Base-by-base conservation (phyloP, 2,888 invertebrate species). In the Steinernema scapterisci region DNA sequence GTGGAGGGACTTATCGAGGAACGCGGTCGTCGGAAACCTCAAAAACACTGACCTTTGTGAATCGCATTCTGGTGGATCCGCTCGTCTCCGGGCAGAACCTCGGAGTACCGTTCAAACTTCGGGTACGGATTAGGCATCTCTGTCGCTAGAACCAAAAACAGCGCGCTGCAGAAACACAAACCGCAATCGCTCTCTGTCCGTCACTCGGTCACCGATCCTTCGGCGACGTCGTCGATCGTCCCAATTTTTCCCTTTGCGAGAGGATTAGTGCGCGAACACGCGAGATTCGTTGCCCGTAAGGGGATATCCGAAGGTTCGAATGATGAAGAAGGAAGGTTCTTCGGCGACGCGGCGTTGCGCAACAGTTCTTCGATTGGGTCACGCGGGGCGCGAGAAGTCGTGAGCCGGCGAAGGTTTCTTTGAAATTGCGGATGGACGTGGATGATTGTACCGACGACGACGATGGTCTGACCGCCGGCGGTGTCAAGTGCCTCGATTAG, bases 31-130 rank as follows among this genome's bases (percentile, higher is more conserved):
- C n/a, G n/a, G n/a, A 51, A 73, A 23, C 16, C 19, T 16, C n/a
- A 73, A 73, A 43, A 21, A 63, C 9, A 71, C 70, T 54, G 27
- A 83, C 84, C 75, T 0, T 78, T 48, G 23, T 82, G 77, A 13
- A 83, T 77, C 9, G 82, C 77, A 73, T 78, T 81, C 51, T 83
- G 78, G 48, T 79, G 76, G 23, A 85, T 84, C 48, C 82, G 70
- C 72, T 84, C 84, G 19, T 79, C 79, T 19, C 83, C 84, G 23
- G 80, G 80, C 19, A 83, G 46, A 5, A 82, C 56, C 6, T 80
- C 25, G 7, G 83, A 84, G 71, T 79, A 79, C 23, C 77, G 72
- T 38, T 78, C 76, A 19, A 79, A 78, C 63, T 54, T 45, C n/a
- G 73, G 56, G 16, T 63, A 73, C 2, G 31, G 31, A 63, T 63